Evolutionary conservation across 2,113 vertebrate species (phyloP), one percentile per base, ranked within the genome.

Genomic region (Suncus etruscus): DNA sequence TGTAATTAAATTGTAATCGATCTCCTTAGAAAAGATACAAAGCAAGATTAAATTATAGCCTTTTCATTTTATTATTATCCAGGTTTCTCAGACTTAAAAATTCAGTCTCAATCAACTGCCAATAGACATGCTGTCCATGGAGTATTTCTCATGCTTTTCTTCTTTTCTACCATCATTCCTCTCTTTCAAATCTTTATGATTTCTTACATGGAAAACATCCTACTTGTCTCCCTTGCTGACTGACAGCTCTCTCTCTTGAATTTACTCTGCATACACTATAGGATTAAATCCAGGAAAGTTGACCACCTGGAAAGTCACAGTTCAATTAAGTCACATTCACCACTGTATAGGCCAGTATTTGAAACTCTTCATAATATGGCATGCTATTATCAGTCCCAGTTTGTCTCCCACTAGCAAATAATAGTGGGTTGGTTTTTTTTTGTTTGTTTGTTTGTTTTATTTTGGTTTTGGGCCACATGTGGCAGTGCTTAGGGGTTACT

Each of bases 71-170:
- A 73, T 51, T 10, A 45, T 82, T 82, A 61, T 65, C 27, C 39
- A 75, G 31, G 9, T 83, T 24, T 85, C 50, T 54, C 54, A 72
- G 16, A 72, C 47, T 68, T 92, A 65, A 92, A 94, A 81, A 72
- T 20, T 73, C 25, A 65, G 6, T 74, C 47, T 69, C 29, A 72
- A 25, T 65, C n/a, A n/a, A 54, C 31, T 51, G 16, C 20, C 31
- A 50, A 50, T n/a, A 15, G 61, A 58, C n/a, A 66, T 22, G 61
- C 39, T 31, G 32, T 22, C 3, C 72, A 39, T 70, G 48, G 27
- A 14, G 51, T 51, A 31, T 29, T 18, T 68, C 54, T 74, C 24
- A 12, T 24, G 0, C 20, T 27, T 90, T 77, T 81, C 70, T 77
- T 50, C 63, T 25, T 76, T 72, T n/a, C 29, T 82, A 14, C 39